Percentiles rank a stretch among this genome's conserved stretches.
Evolutionary conservation across 2,797 vertebrate genomes (phyloP).

Genomic region (Danio jaintianensis): DNA sequence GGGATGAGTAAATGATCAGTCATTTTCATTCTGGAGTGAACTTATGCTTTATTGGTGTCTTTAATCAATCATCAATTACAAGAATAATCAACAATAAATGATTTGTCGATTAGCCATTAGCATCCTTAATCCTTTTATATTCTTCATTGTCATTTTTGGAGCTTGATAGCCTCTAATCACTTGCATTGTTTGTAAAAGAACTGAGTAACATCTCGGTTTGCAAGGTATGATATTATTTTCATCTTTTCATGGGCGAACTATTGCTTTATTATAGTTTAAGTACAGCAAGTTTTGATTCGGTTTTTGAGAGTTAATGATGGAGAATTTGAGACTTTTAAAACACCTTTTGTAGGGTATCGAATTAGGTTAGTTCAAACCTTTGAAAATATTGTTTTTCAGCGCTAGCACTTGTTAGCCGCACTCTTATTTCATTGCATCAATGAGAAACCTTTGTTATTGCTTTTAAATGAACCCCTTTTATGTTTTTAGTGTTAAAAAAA

Average conservation of each 20-base stretch:
- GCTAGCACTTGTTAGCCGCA: not conserved
- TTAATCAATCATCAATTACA: no score
- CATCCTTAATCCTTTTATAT: not conserved
- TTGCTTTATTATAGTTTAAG: conserved; percentile 1
- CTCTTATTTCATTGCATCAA: conserved; percentile 1
- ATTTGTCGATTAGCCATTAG: no score
- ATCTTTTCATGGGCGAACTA: not conserved
- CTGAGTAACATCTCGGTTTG: not conserved
- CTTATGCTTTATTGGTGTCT: no score
- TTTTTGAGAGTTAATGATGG: conserved; percentile 1
- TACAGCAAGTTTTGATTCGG: not conserved
- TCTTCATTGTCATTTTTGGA: not conserved
- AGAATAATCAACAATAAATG: no score
- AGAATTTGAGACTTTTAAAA: conserved; percentile 10
- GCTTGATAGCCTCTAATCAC: not conserved
- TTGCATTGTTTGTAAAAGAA: not conserved
- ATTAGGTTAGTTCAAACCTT: not conserved
- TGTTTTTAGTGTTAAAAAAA: conserved; percentile 14
- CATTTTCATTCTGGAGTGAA: no score
- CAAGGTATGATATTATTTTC: not conserved
- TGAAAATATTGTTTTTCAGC: not conserved
- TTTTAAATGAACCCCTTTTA: conserved; percentile 20
- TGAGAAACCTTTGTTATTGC: conserved; percentile 3
- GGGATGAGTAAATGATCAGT: no score
- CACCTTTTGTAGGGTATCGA: not conserved